phyloP scores from a whole-genome alignment of 2,113 vertebrate genomes.

The Cavia porcellus region DNA sequence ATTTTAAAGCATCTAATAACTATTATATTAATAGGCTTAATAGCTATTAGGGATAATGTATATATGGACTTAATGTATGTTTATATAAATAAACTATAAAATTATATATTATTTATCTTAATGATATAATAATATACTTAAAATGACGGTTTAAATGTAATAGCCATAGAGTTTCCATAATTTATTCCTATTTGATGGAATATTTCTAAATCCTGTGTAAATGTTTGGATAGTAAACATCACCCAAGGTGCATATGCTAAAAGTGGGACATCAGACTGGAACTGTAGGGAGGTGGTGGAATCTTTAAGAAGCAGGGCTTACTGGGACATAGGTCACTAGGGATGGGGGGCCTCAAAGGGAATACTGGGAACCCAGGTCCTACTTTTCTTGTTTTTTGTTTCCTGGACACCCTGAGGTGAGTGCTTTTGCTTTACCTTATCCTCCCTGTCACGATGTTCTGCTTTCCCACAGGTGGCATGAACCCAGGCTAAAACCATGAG shows the following conservation, averaged over 20 bases:
- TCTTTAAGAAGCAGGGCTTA: no score
- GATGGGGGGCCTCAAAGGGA: background rate
- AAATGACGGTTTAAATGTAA: background rate
- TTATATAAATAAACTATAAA: conserved; percentile 32
- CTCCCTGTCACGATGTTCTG: background rate
- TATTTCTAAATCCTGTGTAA: background rate
- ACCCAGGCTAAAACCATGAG: background rate
- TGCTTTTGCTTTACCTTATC: background rate
- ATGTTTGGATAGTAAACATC: background rate
- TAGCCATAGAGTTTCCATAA: background rate
- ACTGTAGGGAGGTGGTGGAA: no score
- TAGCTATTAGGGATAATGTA: conserved; percentile 36
- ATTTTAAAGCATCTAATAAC: background rate
- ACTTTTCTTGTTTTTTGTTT: background rate
- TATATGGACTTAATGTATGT: background rate
- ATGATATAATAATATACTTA: background rate
- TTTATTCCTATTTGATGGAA: conserved; percentile 1
- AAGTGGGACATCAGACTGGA: background rate
- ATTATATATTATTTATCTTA: conserved; percentile 58
- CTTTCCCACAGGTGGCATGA: background rate
- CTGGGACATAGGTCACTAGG: background rate
- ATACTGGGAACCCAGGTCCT: no score
- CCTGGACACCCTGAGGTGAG: background rate
- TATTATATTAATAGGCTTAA: background rate
- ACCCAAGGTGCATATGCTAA: background rate